A percentile compares a stretch with the other conserved stretches of the same genome.
Conservation (phyloP, 2,113 vertebrate genomes). For the Xiphophorus maculatus region DNA sequence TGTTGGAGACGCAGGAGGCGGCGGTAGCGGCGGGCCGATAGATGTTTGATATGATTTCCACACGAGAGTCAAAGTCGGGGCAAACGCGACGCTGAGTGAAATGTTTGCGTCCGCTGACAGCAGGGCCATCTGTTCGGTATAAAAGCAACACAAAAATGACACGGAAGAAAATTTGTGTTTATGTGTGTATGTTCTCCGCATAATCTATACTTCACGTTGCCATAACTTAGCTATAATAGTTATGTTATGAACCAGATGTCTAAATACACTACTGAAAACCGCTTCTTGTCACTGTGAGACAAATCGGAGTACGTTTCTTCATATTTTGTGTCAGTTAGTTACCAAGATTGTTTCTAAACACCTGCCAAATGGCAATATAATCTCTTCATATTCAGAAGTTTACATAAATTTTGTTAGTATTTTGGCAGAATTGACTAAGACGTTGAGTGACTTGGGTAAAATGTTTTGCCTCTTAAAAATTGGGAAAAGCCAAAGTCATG, state of each 20-base stretch:
- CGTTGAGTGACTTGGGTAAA: too few species aligned
- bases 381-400: background rate
- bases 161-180: conserved; percentile 7
- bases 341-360: too few species aligned
- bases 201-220: background rate
- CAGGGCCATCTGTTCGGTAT: conserved; percentile 66
- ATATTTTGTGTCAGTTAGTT: background rate
- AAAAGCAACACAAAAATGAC: conserved; percentile 12
- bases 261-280: background rate
- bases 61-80: conserved; percentile 56
- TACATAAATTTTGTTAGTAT: background rate
- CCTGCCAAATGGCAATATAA: background rate
- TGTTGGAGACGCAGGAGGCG: conserved; percentile 43
- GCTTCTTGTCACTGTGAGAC: background rate
- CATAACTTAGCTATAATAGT: background rate
- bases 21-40: conserved; percentile 47
- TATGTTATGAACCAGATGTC: too few species aligned
- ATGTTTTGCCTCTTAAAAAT: too few species aligned
- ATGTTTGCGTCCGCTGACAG: conserved; percentile 75
- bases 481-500: too few species aligned
- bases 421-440: background rate
- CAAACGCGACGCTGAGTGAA: conserved; percentile 66
- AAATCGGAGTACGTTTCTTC: background rate
- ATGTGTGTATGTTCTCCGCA: background rate
- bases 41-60: conserved; percentile 60